Evolutionary conservation across 1,140 invertebrate genomes (phyloP).

Genomic region (Listronotus bonariensis): DNA sequence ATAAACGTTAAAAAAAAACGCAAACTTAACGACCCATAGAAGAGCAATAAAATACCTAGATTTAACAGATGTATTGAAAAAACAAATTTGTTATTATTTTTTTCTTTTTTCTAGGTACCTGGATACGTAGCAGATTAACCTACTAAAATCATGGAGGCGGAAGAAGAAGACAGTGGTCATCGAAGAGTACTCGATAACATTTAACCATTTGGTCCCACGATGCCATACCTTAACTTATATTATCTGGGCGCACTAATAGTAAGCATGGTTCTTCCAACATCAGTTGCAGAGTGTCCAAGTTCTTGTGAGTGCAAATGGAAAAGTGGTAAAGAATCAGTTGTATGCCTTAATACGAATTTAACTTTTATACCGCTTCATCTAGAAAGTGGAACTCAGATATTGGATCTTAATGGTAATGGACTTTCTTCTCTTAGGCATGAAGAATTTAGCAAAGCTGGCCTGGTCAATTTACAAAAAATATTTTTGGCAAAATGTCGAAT

Average conservation of each 20-base stretch:
- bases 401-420: constrained; percentile 75
- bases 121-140: not conserved
- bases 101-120: constrained; percentile 7
- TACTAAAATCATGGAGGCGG: constrained; percentile 45
- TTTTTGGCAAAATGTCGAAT: constrained; percentile 70
- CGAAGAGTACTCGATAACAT: constrained; percentile 17
- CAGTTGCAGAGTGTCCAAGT: constrained; percentile 66
- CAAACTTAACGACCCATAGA: too few species aligned
- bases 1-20: too few species aligned
- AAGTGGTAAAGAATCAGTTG: constrained; percentile 79
- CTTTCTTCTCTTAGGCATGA: constrained; percentile 68
- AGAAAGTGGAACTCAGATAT: constrained; percentile 75
- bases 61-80: too few species aligned
- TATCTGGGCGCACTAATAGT: constrained; percentile 39
- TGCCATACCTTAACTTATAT: constrained; percentile 28
- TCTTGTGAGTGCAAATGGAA: constrained; percentile 86
- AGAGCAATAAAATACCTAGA: too few species aligned
- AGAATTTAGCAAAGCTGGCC: constrained; percentile 70
- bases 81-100: not conserved
- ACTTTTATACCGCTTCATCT: constrained; percentile 69
- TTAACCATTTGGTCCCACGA: constrained; percentile 21
- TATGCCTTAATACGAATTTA: constrained; percentile 74
- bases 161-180: constrained; percentile 47
- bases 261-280: constrained; percentile 41
- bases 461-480: constrained; percentile 79